These are phyloP conservation scores for Myiopsitta monachus DNA, from an alignment of 2,113 vertebrate species.

Conservation along the genomic window DNA sequence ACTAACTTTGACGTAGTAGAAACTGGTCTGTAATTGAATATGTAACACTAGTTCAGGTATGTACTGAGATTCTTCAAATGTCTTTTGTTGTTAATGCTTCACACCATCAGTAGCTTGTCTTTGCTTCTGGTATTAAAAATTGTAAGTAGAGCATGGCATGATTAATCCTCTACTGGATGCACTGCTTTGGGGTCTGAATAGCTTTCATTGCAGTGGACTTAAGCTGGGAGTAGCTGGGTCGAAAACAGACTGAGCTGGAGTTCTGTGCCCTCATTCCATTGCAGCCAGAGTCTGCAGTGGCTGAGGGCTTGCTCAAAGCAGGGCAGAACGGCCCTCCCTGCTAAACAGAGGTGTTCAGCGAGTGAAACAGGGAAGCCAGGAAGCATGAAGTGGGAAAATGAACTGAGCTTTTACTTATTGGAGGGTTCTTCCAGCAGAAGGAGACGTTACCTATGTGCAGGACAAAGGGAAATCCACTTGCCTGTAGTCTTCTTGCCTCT, in stretches of 20 bases:
- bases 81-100: constrained; percentile 32
- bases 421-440: not conserved
- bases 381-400: not conserved
- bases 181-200: not conserved
- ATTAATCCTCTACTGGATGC: constrained; percentile 30
- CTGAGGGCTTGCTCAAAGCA: not conserved
- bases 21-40: constrained; percentile 40
- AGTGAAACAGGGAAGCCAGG: not conserved
- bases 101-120: constrained; percentile 24
- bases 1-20: constrained; percentile 38
- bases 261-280: not conserved
- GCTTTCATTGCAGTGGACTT: not conserved
- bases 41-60: constrained; percentile 26
- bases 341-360: not conserved
- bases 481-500: not conserved
- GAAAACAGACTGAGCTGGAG: not conserved
- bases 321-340: not conserved
- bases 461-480: not conserved
- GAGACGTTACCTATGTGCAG: not conserved
- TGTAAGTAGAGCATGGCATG: constrained; percentile 50
- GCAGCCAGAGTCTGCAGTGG: not conserved
- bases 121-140: constrained; percentile 24
- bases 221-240: not conserved
- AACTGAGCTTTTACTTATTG: not conserved
- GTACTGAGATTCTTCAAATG: constrained; percentile 7